Evolutionary conservation across 1,140 invertebrate species (phyloP).

Genomic region (Caenorhabditis briggsae): DNA sequence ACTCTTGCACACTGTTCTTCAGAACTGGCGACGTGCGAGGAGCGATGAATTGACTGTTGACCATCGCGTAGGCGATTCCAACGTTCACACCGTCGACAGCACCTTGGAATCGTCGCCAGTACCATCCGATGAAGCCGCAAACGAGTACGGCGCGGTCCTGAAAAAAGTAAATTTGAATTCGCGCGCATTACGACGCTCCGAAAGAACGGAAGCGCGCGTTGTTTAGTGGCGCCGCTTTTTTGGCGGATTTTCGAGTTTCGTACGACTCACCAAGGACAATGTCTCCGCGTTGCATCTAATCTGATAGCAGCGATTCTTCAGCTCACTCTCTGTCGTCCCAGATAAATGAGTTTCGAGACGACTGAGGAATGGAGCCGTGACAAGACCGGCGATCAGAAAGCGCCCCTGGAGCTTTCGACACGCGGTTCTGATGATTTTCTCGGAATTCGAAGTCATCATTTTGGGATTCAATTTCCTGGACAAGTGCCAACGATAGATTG

Average conservation of each 20-base stretch:
- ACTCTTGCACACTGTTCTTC: slow-evolving; percentile 32
- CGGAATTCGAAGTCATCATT: slow-evolving; percentile 73
- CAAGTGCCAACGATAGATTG: slow-evolving; percentile 71
- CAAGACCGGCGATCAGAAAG: slow-evolving; percentile 69
- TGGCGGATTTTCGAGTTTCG: too few species aligned
- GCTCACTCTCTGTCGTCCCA: slow-evolving; percentile 59
- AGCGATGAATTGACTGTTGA: slow-evolving; percentile 64
- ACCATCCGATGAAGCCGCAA: slow-evolving; percentile 74
- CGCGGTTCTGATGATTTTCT: slow-evolving; percentile 71
- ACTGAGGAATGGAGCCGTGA: slow-evolving; percentile 67
- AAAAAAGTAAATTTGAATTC: neutral
- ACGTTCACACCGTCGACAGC: slow-evolving; percentile 75
- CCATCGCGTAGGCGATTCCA: slow-evolving; percentile 69
- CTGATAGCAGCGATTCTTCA: slow-evolving; percentile 70
- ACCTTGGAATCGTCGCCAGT: slow-evolving; percentile 76
- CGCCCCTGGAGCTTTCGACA: slow-evolving; percentile 73
- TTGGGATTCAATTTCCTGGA: slow-evolving; percentile 68
- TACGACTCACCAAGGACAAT: slow-evolving; percentile 52
- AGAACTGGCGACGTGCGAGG: slow-evolving; percentile 26
- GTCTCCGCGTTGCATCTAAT: slow-evolving; percentile 67
- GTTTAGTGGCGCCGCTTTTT: too few species aligned
- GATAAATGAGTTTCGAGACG: slow-evolving; percentile 58
- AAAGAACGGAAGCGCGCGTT: too few species aligned
- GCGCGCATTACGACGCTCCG: too few species aligned
- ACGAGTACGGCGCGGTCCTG: slow-evolving; percentile 68